Evolutionary conservation across 2,113 vertebrate species (phyloP).

Genomic region (Oryctolagus cuniculus): mOryCun1.1 NC_091450.1:9047501-9048000

Average conservation of each 20-base stretch:
- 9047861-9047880: background rate
- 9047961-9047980: background rate
- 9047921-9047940: background rate
- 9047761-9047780: no score
- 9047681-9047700: background rate
- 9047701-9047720: background rate
- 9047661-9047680: background rate
- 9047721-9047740: background rate
- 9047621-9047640: background rate
- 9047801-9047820: background rate
- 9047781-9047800: background rate
- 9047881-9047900: background rate
- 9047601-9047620: background rate
- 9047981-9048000: no score
- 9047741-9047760: background rate
- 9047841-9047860: no score
- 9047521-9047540: background rate
- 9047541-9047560: background rate
- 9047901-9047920: background rate
- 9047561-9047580: background rate
- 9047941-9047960: background rate
- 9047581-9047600: background rate
- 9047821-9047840: background rate
- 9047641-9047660: background rate
- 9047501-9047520: background rate